These are phyloP conservation scores for Spheniscus humboldti DNA, from an alignment of 2,797 vertebrate genomes.

Conservation along the genomic window DNA sequence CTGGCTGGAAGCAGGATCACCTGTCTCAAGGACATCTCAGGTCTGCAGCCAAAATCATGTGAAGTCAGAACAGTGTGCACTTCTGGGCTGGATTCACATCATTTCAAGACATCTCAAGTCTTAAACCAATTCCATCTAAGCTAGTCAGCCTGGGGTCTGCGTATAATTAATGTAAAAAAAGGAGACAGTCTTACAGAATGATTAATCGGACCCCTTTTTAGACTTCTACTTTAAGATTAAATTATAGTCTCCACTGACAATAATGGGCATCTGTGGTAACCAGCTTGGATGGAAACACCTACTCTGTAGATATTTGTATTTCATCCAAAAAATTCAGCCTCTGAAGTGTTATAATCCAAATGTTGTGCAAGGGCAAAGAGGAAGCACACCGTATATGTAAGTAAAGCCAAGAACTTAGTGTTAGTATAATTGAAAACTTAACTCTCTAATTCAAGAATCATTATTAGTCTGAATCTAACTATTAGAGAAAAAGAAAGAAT, in stretches of 20 bases:
- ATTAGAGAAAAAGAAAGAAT: neutral
- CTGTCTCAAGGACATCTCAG: neutral
- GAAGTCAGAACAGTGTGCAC: neutral
- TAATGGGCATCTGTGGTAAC: neutral
- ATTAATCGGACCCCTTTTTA: neutral
- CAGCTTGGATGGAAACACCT: neutral
- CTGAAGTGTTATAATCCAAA: neutral
- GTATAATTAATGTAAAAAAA: neutral
- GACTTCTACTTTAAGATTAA: neutral
- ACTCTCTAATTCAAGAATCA: neutral
- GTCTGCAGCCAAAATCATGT: neutral
- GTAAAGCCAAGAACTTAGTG: neutral
- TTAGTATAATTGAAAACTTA: neutral
- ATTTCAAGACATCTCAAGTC: neutral
- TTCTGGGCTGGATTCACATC: neutral
- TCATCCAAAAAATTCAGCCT: neutral
- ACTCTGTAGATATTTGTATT: neutral
- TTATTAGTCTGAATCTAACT: neutral
- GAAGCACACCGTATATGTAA: neutral
- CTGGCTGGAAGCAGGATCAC: neutral
- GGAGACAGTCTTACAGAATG: neutral
- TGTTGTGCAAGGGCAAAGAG: neutral
- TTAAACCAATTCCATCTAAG: neutral
- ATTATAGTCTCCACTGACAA: neutral
- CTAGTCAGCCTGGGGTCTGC: neutral